Conservation (phyloP, 2,113 vertebrate genomes). For the Hippocampus mohnikei region DNA sequence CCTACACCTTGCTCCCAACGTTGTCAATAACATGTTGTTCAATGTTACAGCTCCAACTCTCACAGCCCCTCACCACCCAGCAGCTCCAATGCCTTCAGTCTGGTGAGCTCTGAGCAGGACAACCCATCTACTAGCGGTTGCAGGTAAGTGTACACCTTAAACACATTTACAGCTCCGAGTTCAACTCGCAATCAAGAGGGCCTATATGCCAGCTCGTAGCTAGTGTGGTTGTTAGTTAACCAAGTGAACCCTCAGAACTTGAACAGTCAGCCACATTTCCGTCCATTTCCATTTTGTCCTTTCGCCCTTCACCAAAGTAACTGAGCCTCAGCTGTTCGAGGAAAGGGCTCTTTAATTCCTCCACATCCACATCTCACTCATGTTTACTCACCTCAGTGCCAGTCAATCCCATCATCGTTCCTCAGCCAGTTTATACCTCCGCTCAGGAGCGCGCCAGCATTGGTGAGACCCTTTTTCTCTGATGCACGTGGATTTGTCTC, state of each 20-base stretch:
- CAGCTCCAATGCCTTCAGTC: slow-evolving; percentile 83
- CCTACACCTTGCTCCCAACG: neutral
- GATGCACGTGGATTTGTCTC: slow-evolving; percentile 43
- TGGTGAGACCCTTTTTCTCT: slow-evolving; percentile 35
- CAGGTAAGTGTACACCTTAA: slow-evolving; percentile 71
- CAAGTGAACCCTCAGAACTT: neutral
- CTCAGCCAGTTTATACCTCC: neutral
- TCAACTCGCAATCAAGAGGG: no score
- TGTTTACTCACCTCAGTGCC: neutral
- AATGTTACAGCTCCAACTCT: slow-evolving; percentile 72
- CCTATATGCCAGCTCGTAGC: no score
- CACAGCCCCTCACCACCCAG: slow-evolving; percentile 74
- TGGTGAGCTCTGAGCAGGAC: slow-evolving; percentile 83
- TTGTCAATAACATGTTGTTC: slow-evolving; percentile 2
- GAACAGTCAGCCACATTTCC: neutral
- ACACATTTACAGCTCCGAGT: neutral
- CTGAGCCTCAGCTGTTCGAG: neutral
- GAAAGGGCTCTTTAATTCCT: neutral
- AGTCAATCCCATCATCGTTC: neutral
- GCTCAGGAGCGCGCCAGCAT: neutral
- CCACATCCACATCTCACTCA: neutral
- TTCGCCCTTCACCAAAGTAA: neutral
- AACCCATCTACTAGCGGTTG: slow-evolving; percentile 85
- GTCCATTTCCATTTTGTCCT: neutral
- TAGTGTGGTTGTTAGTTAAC: neutral